Conservation (phyloP, 2,113 vertebrate genomes). For the Syngnathoides biaculeatus region DNA sequence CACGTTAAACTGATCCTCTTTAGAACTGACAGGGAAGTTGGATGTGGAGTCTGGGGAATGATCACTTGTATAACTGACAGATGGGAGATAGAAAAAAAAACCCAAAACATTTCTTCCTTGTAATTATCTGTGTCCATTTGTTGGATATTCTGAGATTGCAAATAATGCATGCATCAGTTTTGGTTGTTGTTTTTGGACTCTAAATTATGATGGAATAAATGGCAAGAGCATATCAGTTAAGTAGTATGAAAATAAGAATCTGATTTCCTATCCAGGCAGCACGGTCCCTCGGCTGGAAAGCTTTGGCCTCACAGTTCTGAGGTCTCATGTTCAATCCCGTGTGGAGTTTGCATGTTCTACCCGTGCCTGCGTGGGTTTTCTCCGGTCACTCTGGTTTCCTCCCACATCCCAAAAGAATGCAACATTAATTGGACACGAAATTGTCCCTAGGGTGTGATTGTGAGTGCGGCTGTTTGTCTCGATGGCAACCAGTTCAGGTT, state of each 20-base stretch:
- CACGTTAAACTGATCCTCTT: slow-evolving; percentile 36
- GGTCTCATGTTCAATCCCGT: too few relatives aligned
- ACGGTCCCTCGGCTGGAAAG: too few relatives aligned
- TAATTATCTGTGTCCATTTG: slow-evolving; percentile 38
- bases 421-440: too few relatives aligned
- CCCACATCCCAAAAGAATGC: too few relatives aligned
- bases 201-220: not conserved
- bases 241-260: not conserved
- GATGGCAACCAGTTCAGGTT: too few relatives aligned
- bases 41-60: slow-evolving; percentile 39
- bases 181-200: slow-evolving; percentile 30
- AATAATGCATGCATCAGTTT: slow-evolving; percentile 55
- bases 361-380: too few relatives aligned
- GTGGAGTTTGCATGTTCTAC: too few relatives aligned
- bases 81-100: slow-evolving; percentile 40
- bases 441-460: too few relatives aligned
- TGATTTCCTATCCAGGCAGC: not conserved
- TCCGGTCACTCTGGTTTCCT: too few relatives aligned
- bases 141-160: slow-evolving; percentile 33
- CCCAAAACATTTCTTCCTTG: slow-evolving; percentile 30
- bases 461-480: too few relatives aligned
- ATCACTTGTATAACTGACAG: slow-evolving; percentile 41
- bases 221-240: not conserved
- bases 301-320: too few relatives aligned
- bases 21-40: slow-evolving; percentile 37